Evolutionary conservation across 2,797 vertebrate genomes (phyloP).

Genomic region (Catamblyrhynchus diadema): DNA sequence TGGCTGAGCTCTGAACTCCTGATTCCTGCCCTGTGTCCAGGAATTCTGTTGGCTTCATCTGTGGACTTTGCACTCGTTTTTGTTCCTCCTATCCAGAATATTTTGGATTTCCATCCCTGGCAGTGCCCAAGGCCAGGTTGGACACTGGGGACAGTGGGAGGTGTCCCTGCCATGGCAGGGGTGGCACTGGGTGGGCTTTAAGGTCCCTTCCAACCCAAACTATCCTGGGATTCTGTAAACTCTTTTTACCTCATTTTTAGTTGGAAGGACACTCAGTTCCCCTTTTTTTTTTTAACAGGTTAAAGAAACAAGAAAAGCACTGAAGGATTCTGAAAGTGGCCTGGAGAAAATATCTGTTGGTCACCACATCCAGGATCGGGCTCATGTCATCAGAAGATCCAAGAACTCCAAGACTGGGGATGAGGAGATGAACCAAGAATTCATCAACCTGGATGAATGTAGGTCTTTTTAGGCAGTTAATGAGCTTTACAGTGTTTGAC

Average conservation of each 20-base stretch:
- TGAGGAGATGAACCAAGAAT: conserved; percentile 90
- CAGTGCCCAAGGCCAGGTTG: not conserved
- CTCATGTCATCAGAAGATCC: conserved; percentile 87
- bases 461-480: conserved; percentile 7
- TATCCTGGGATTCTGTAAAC: not conserved
- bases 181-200: fast-evolving
- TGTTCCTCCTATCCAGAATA: not conserved
- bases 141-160: fast-evolving
- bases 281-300: conserved; percentile 71
- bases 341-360: conserved; percentile 90
- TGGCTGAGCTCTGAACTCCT: not conserved
- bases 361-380: conserved; percentile 90
- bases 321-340: conserved; percentile 91
- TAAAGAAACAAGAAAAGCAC: conserved; percentile 85
- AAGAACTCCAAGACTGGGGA: conserved; percentile 89
- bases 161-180: not conserved
- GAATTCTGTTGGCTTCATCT: not conserved
- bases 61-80: not conserved
- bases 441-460: conserved; percentile 94
- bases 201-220: not conserved
- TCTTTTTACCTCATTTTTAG: not conserved
- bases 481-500: not conserved
- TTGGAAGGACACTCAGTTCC: not conserved
- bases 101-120: not conserved
- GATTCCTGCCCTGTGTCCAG: not conserved